Evolutionary conservation across 2,113 vertebrate genomes (phyloP).

Genomic region (Noctilio leporinus): DNA sequence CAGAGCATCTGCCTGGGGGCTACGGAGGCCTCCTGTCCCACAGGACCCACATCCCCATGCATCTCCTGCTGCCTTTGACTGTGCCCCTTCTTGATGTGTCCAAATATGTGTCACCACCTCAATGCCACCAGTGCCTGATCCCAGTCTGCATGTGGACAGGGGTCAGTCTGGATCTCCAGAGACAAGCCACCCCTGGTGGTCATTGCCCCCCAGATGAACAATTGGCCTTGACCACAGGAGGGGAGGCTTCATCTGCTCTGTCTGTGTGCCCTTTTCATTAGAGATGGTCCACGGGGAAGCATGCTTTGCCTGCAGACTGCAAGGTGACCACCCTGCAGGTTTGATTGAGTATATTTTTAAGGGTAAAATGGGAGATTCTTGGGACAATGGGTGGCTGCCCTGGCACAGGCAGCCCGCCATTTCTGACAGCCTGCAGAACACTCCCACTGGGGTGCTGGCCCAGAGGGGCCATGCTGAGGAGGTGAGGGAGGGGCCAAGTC

Average conservation of each 20-base stretch:
- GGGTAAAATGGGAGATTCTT: neutral
- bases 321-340: too few species aligned
- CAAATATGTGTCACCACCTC: neutral
- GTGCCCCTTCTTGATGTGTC: fast-evolving
- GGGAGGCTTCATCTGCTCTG: fast-evolving
- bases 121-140: fast-evolving
- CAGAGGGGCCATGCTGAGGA: fast-evolving
- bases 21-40: fast-evolving
- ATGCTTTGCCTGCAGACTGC: neutral
- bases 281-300: neutral
- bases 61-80: fast-evolving
- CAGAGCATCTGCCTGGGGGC: neutral
- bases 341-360: neutral
- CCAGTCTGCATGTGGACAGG: fast-evolving
- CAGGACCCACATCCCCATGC: neutral
- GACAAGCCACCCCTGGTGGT: too few species aligned
- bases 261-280: fast-evolving
- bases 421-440: fast-evolving
- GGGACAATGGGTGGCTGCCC: neutral
- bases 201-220: too few species aligned
- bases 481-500: neutral
- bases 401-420: neutral
- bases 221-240: fast-evolving
- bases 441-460: neutral
- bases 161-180: too few species aligned